Evolutionary conservation across 2,797 vertebrate genomes (phyloP).

Genomic region (Hydrocynus forskahlii): DNA sequence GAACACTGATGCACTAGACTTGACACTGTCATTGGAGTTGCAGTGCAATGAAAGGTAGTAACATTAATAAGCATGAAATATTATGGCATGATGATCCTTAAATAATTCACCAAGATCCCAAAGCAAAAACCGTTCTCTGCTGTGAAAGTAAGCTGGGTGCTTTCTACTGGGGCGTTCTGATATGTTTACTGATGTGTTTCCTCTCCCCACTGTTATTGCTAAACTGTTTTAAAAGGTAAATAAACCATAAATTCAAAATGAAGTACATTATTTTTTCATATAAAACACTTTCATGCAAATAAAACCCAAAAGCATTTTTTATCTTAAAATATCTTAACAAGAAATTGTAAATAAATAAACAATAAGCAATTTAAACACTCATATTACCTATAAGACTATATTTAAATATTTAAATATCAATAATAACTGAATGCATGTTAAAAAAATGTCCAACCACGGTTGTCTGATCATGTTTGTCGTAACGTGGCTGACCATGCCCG

Average conservation of each 20-base stretch:
- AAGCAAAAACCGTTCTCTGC: background rate
- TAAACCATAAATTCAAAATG: slow-evolving; percentile 19
- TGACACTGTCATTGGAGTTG: background rate
- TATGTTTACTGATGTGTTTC: background rate
- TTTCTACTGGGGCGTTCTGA: background rate
- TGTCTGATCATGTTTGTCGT: too few relatives aligned
- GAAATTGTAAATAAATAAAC: too few relatives aligned
- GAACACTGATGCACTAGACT: background rate
- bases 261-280: background rate
- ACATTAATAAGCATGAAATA: background rate
- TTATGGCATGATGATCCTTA: background rate
- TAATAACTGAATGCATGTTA: too few relatives aligned
- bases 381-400: too few relatives aligned
- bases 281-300: background rate
- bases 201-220: background rate
- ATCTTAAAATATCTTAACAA: background rate
- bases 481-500: too few relatives aligned
- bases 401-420: too few relatives aligned
- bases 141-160: background rate
- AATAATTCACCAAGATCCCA: background rate
- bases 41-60: background rate
- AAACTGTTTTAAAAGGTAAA: slow-evolving; percentile 19
- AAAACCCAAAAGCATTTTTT: background rate
- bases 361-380: too few relatives aligned
- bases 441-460: too few relatives aligned